Evolutionary conservation across 2,797 vertebrate genomes (phyloP).

Genomic region (Danio tinwini): DNA sequence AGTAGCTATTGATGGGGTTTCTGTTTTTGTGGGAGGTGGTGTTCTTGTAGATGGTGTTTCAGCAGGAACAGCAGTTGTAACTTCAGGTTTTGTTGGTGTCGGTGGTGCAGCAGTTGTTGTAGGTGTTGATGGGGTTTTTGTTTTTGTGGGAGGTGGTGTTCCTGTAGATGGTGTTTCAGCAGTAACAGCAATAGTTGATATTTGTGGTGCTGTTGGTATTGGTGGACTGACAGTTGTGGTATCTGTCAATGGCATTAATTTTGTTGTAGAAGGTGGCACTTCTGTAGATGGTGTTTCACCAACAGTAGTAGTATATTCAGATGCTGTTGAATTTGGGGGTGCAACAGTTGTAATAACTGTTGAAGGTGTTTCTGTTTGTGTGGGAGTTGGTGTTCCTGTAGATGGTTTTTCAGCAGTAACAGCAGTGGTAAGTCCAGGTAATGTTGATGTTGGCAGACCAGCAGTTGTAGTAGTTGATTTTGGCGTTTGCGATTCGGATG

Average conservation of each 20-base stretch:
- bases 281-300: not conserved
- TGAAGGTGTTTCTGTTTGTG: not conserved
- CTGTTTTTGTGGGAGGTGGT: not conserved
- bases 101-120: not conserved
- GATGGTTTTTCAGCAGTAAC: not conserved
- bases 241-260: not conserved
- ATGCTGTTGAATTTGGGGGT: not conserved
- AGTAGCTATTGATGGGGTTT: conserved; percentile 23
- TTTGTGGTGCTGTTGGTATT: not conserved
- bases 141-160: not conserved
- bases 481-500: not conserved
- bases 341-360: not conserved
- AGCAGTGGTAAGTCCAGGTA: not conserved
- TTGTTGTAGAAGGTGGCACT: not conserved
- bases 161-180: not conserved
- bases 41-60: not conserved
- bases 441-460: not conserved
- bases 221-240: not conserved
- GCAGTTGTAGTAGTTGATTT: not conserved
- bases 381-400: not conserved
- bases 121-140: not conserved
- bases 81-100: not conserved
- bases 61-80: not conserved
- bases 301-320: not conserved
- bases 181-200: conserved; percentile 2